phyloP scores from a whole-genome alignment of 2,888 invertebrate species.

The Himalopsyche anomala region DNA sequence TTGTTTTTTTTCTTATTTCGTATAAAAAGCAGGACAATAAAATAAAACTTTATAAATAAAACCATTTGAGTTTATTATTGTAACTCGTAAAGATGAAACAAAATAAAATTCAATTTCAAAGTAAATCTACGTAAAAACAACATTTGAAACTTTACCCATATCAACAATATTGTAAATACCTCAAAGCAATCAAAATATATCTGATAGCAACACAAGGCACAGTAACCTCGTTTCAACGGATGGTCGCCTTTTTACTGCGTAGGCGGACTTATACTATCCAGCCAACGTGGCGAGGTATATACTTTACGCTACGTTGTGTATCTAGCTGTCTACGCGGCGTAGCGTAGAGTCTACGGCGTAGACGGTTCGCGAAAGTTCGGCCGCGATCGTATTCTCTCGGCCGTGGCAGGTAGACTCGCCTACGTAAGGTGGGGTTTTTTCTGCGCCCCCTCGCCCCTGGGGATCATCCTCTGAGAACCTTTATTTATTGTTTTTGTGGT shows the following conservation, averaged over 20 bases:
- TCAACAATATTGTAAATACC: not conserved
- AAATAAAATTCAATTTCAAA: not conserved
- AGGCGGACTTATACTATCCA: slow-evolving; percentile 21
- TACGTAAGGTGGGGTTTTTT: not conserved
- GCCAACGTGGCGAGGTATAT: slow-evolving; percentile 23
- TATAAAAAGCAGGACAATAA: too few relatives aligned
- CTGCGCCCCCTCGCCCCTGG: not conserved
- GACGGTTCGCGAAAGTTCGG: slow-evolving; percentile 29
- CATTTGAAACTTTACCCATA: not conserved
- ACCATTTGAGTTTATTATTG: too few relatives aligned
- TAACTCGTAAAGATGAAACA: not conserved
- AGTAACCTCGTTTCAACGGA: slow-evolving; percentile 49
- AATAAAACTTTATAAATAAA: too few relatives aligned
- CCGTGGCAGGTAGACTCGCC: slow-evolving; percentile 26
- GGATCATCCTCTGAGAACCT: slow-evolving; percentile 49
- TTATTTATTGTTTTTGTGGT: slow-evolving; percentile 60
- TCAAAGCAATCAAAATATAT: not conserved
- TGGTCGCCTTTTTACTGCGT: slow-evolving; percentile 26
- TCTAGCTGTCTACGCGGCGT: slow-evolving; percentile 39
- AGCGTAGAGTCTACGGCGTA: slow-evolving; percentile 11
- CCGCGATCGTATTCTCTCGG: not conserved
- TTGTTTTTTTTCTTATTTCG: too few relatives aligned
- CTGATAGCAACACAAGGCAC: not conserved
- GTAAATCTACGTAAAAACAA: not conserved
- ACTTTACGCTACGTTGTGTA: slow-evolving; percentile 17